phyloP scores from a whole-genome alignment of 1,140 invertebrate species.

The Helicoverpa armigera region DNA sequence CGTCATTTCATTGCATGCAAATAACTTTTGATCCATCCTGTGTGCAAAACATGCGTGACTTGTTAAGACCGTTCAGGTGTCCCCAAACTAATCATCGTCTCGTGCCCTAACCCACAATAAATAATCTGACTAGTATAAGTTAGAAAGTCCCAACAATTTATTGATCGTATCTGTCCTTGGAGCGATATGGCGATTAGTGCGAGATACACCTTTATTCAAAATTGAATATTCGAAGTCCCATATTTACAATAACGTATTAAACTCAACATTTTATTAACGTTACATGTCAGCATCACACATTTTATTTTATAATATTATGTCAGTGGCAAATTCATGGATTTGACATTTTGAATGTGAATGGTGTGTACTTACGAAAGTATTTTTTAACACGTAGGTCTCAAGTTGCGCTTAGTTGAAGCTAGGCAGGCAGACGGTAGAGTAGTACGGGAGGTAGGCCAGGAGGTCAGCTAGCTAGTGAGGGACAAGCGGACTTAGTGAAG shows the following conservation, averaged over 20 bases:
- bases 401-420: slow-evolving; percentile 82
- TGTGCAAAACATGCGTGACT: slow-evolving; percentile 27
- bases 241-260: slow-evolving; percentile 12
- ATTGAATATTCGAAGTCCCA: not conserved
- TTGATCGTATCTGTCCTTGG: not conserved
- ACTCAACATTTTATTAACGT: not conserved
- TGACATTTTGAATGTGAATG: slow-evolving; percentile 27
- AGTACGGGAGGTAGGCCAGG: slow-evolving; percentile 73
- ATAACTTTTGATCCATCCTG: not conserved
- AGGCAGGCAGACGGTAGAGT: slow-evolving; percentile 81
- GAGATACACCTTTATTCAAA: slow-evolving; percentile 19
- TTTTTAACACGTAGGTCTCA: slow-evolving; percentile 83
- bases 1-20: slow-evolving; percentile 3
- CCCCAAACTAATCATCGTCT: slow-evolving; percentile 17
- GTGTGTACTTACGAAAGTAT: slow-evolving; percentile 63
- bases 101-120: too few species aligned
- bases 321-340: slow-evolving; percentile 10
- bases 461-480: slow-evolving; percentile 77
- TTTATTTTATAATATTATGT: slow-evolving; percentile 3
- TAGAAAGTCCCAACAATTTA: not conserved
- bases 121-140: too few species aligned
- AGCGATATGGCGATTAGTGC: slow-evolving; percentile 12
- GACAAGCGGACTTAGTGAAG: slow-evolving; percentile 74
- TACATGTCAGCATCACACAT: not conserved
- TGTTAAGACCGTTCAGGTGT: slow-evolving; percentile 9